phyloP scores from a whole-genome alignment of 92 coral and sea anemone genomes.

The Pocillopora meandrina region DNA sequence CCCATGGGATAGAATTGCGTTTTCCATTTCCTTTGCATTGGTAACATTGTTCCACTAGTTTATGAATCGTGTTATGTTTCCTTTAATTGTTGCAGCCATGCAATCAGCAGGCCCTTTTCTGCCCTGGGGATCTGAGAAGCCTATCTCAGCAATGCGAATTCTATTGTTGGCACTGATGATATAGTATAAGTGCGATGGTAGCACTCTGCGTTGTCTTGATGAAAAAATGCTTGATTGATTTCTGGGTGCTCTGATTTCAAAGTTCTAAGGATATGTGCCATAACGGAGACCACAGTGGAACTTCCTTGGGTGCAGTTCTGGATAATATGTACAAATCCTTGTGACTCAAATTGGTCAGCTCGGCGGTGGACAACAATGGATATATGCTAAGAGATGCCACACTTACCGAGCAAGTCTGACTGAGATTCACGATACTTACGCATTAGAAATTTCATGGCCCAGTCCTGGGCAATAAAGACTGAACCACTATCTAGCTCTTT shows the following conservation, averaged over 20 bases:
- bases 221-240: slow-evolving; percentile 20
- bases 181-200: slow-evolving; percentile 17
- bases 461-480: slow-evolving; percentile 41
- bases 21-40: too few species aligned
- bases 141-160: too few species aligned
- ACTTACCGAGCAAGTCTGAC: slow-evolving; percentile 24
- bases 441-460: slow-evolving; percentile 50
- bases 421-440: slow-evolving; percentile 59
- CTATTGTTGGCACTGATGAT: slow-evolving; percentile 6
- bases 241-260: slow-evolving; percentile 19
- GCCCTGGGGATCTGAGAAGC: too few species aligned
- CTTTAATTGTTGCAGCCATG: too few species aligned
- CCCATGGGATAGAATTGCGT: too few species aligned
- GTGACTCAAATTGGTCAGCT: slow-evolving; percentile 22
- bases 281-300: slow-evolving; percentile 21
- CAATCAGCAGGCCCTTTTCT: too few species aligned
- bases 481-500: slow-evolving; percentile 12
- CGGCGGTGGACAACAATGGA: slow-evolving; percentile 21
- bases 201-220: slow-evolving; percentile 35
- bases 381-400: background rate
- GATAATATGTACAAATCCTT: slow-evolving; percentile 33
- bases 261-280: slow-evolving; percentile 24
- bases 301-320: slow-evolving; percentile 43
- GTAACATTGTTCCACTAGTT: too few species aligned
- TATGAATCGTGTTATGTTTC: too few species aligned